Conservation (phyloP, 2,797 vertebrate species). For the Enteromius anoplus region DNA sequence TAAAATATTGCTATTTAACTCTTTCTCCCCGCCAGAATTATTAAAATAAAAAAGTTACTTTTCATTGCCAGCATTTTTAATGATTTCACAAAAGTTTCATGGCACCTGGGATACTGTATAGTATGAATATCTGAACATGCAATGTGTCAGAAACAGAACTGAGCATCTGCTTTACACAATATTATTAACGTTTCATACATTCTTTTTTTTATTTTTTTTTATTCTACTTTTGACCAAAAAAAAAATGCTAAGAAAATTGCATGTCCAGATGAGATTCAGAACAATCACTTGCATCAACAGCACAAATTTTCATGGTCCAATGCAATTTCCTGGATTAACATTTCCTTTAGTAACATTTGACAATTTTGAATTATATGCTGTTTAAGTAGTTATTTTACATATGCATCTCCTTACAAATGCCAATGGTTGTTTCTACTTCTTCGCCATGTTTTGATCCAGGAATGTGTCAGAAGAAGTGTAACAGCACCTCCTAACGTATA, state of each 20-base stretch:
- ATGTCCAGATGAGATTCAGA: background rate
- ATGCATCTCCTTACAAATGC: background rate
- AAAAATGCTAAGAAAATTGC: background rate
- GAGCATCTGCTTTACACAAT: background rate
- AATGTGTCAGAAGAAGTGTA: background rate
- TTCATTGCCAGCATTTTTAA: background rate
- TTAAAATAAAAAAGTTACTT: background rate
- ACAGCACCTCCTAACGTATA: background rate
- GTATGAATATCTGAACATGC: background rate
- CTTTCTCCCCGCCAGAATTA: too few species aligned
- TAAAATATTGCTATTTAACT: too few species aligned
- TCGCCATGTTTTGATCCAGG: background rate
- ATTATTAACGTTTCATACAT: background rate
- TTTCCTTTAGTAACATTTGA: background rate
- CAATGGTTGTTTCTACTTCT: background rate
- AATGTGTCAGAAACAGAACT: conserved; percentile 2
- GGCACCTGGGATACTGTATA: background rate
- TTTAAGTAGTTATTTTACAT: background rate
- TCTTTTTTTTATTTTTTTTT: background rate
- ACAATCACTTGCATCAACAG: background rate
- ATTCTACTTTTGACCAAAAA: background rate
- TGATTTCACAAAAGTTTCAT: background rate
- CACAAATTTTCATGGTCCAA: background rate
- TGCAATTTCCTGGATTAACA: background rate
- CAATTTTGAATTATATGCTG: background rate